Base-by-base conservation (phyloP, 2,888 invertebrate species). In the Sipha maydis region DNA sequence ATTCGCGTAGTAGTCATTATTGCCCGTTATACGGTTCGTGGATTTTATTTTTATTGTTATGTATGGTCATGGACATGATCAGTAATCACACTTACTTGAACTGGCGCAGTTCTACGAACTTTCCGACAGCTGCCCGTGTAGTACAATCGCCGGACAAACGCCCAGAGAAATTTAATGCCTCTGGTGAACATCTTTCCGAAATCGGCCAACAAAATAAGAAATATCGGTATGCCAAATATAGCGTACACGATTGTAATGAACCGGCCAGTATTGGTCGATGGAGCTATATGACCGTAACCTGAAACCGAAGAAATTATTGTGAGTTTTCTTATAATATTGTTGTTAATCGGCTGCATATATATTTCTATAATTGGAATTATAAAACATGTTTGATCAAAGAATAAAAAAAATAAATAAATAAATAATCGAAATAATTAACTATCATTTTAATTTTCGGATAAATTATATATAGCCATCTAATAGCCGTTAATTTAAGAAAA, bases 261-360 rank as follows among this genome's bases (percentile, higher is more conserved):
- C 90, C 96, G 94, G 17, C 99, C 99, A 21, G 95, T 94, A 11
- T 93, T 94, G 21, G 99, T 99, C 90, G 95, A 96, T 0, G 99
- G 99, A 80, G 96, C 95, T 91, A 99, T 97, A 92, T 99, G 98
- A 89, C 99, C 99, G 93, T 99, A 99, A 91, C 99, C 99, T 99
- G 93, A 76, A 84, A 84, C 19, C 75, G n/a, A 69, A 25, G 28
- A 69, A 25, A 69, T 2, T 9, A 9, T 61, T 61, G 19, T 61
- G 21, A 61, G 61, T 61, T 21, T 3, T 48, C 48, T 11, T 48
- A 48, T 14, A 14, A 48, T 48, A 14, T 48, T 1, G 14, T 48
- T 14, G 48, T 34, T 11, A 14, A 48, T 48, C 14, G 48, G 48
- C 48, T 48, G 48, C 48, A 48, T 3, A 11, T 14, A 1, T 48